These are phyloP conservation scores for Catonia carolina DNA, from an alignment of 2,888 invertebrate species.

Conservation along the genomic window DNA sequence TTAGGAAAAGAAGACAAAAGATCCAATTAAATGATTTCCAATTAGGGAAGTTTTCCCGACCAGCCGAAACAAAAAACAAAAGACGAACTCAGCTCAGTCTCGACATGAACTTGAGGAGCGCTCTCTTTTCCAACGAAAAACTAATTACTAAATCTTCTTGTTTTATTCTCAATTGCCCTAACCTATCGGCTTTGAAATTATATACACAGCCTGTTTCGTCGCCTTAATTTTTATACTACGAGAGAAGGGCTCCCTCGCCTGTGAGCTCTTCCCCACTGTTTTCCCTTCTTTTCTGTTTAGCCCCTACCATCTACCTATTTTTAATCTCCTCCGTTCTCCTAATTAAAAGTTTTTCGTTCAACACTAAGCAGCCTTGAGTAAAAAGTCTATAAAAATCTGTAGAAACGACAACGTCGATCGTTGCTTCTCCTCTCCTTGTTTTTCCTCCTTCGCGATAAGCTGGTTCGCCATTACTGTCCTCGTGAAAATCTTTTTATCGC, in stretches of 20 bases:
- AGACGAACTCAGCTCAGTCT: background rate
- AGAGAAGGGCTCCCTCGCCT: background rate
- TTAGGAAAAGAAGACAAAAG: constrained; percentile 24
- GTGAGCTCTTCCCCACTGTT: constrained; percentile 3
- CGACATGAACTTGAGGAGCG: background rate
- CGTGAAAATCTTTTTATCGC: too few relatives aligned
- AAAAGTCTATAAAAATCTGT: constrained; percentile 23
- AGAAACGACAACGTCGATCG: constrained; percentile 21
- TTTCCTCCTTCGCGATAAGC: too few relatives aligned
- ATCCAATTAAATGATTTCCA: constrained; percentile 27
- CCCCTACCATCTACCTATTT: constrained; percentile 8
- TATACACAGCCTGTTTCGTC: background rate
- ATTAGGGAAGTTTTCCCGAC: constrained; percentile 19
- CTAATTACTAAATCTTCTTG: constrained; percentile 24
- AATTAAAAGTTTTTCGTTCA: constrained; percentile 24
- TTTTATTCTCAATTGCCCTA: constrained; percentile 2
- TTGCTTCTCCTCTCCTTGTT: too few relatives aligned
- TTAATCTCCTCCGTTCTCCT: constrained; percentile 20
- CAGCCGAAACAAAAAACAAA: constrained; percentile 24
- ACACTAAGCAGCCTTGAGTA: constrained; percentile 6
- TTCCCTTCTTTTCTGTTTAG: constrained; percentile 2
- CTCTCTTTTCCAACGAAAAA: constrained; percentile 15
- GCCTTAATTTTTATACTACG: background rate
- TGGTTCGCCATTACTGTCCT: too few relatives aligned
- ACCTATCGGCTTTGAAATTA: constrained; percentile 4